Base-by-base conservation (phyloP, 1,140 invertebrate genomes). In the Camponotus pennsylvanicus region DNA sequence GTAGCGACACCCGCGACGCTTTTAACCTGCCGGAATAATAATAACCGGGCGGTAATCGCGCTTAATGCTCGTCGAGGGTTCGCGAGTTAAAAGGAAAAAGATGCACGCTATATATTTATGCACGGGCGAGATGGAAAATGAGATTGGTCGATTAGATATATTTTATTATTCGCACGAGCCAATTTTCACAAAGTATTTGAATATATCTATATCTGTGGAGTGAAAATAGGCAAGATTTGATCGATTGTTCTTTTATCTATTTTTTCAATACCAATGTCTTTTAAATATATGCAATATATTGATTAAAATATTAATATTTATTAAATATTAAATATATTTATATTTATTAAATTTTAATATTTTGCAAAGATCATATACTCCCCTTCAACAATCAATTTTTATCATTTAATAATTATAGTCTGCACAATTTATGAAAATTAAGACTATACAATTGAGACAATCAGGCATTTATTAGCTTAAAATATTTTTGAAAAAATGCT, bases 21-120 rank as follows among this genome's bases (percentile, higher is more conserved):
- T 76, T 78, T 85, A 78, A 76, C 71, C 75, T 78, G 82, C 71
- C 73, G 73, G 82, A 85, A 85, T 85, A 85, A 85, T 85, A 85
- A 85, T 85, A 85, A 85, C 82, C 73, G 32, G 42, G 82, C 82
- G 34, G 82, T 85, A 85, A 85, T 78, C 82, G 82, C 63, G 82
- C 49, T 32, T 85, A 85, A 78, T 78, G 73, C 63, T 57, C 75
- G 73, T 59, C 45, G 82, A 78, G 61, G 37, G 73, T 11, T 13
- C 21, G 5, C 6, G 21, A 15, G 73, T 15, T 42, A 78, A 85
- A 78, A 78, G 32, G 45, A 76, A 66, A 77, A 69, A 78, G 18
- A 49, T 55, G 13, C 59, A 32, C 15, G 1, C 49, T 40, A 4
- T n/a, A 0, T 27, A 27, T 27, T 27, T 27, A 27, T n/a, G 27